Base-by-base conservation (phyloP, 2,888 invertebrate genomes). In the Augiades crinisus region DNA sequence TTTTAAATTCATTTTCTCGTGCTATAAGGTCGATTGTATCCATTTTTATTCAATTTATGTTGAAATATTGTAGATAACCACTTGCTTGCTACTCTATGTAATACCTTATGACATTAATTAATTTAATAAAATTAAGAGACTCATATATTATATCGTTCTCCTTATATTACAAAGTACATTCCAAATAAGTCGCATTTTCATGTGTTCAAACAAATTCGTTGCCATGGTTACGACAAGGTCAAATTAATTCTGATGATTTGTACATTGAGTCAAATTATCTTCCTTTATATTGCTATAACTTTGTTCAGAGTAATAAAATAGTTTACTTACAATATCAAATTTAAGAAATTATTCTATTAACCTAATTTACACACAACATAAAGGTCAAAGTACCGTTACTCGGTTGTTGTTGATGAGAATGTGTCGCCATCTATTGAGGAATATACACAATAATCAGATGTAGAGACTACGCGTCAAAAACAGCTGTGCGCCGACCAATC, bases 401-500 rank as follows among this genome's bases (percentile, higher is more conserved):
- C 14, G 0, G 41, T 65, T 81, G 78, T 70, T 80, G 79, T 75
- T 77, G 71, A 30, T 67, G 47, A 59, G 63, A 59, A 57, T 55
- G 54, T 75, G 68, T 63, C 70, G 82, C 78, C 79, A 85, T 76
- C 86, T 86, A 67, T 56, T 53, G 16, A 30, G 16, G 50, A 4
- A 7, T 51, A 16, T 10, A 27, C 3, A 8, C 37, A 64, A 57
- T 54, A 43, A 49, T 33, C 10, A 47, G 53, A 56, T 31, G 46
- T 49, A 41, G 56, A 44, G 31, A 45, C 47, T 43, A 59, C 45
- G 60, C 64, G 84, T 88, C 86, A 87, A 86, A 87, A 90, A 83
- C 89, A 90, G 89, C 89, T 90, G 89, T 78, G 67, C 57, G 47
- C 49, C 50, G 59, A 58, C 89, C 87, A 88, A 88, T 88, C 75